Conservation (phyloP, 2,888 invertebrate species). For the Drepanosiphum platanoidis region DNA sequence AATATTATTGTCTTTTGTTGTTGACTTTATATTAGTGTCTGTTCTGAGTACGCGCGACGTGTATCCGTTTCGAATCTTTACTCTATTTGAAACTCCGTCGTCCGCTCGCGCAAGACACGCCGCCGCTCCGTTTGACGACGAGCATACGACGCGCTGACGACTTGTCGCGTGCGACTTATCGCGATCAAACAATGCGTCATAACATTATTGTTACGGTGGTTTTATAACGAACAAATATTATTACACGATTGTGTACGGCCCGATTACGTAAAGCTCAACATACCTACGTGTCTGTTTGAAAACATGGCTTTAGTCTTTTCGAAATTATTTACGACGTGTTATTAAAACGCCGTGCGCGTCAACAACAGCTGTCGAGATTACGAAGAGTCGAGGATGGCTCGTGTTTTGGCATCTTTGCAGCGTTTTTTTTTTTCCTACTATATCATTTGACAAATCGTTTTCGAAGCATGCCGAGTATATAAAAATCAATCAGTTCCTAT, state of each 20-base stretch:
- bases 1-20: no score
- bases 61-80: background rate
- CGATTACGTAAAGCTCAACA: slow-evolving; percentile 22
- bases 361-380: slow-evolving; percentile 20
- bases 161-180: slow-evolving; percentile 2
- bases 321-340: slow-evolving; percentile 6
- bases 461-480: no score
- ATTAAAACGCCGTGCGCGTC: background rate
- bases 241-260: background rate
- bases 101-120: background rate
- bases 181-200: slow-evolving; percentile 44
- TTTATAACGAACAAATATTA: slow-evolving; percentile 47
- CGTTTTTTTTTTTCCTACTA: background rate
- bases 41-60: background rate
- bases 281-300: background rate
- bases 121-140: background rate
- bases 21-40: background rate
- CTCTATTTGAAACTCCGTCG: background rate
- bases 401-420: background rate
- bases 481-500: no score
- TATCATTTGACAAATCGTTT: background rate
- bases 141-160: background rate
- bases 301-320: background rate
- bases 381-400: background rate
- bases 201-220: slow-evolving; percentile 16